Conservation (phyloP, 2,113 vertebrate species). For the Columbina picui region DNA sequence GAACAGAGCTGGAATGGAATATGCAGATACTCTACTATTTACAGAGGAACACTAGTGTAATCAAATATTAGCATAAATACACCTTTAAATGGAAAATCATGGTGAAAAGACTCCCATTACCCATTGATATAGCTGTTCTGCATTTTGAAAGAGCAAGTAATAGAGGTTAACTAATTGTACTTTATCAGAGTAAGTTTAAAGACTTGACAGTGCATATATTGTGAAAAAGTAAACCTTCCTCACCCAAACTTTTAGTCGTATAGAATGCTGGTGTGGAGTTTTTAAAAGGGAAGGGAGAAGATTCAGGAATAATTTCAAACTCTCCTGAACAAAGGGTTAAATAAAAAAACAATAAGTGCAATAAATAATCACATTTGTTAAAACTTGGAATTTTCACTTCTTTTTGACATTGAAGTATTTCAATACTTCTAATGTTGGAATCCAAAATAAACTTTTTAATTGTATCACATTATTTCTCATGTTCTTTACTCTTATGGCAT, state of each 20-base stretch:
- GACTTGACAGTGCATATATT: background rate
- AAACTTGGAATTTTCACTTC: background rate
- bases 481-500: background rate
- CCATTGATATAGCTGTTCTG: background rate
- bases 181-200: background rate
- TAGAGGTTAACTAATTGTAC: background rate
- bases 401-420: background rate
- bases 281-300: background rate
- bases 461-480: background rate
- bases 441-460: background rate
- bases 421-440: background rate
- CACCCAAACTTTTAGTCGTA: background rate
- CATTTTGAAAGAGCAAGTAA: background rate
- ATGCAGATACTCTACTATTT: conserved; percentile 9
- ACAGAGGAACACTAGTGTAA: background rate
- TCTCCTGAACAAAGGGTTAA: background rate
- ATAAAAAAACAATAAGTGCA: background rate
- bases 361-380: background rate
- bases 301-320: background rate
- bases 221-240: background rate
- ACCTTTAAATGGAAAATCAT: background rate
- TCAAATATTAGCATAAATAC: background rate
- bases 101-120: background rate
- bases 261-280: background rate
- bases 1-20: background rate